Conservation (phyloP, 2,888 invertebrate species). For the Saturnia pavonia region DNA sequence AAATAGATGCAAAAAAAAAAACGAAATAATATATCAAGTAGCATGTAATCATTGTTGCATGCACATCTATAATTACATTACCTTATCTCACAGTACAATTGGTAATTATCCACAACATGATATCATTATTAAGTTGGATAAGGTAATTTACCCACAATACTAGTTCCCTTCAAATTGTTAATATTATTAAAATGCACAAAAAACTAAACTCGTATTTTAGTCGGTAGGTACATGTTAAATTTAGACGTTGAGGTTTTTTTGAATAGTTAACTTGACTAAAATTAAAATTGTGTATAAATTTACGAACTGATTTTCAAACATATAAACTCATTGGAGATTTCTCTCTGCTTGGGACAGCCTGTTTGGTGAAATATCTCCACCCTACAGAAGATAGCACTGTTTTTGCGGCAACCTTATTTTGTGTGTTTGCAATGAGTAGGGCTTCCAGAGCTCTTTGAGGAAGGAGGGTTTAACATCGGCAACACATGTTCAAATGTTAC, state of each 20-base stretch:
- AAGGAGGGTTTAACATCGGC: no score
- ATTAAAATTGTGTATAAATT: no score
- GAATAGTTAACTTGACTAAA: neutral
- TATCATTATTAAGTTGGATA: constrained; percentile 38
- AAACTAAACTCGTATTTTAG: constrained; percentile 9
- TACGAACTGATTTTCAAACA: no score
- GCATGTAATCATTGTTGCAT: constrained; percentile 28
- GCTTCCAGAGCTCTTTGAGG: no score
- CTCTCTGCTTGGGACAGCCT: no score
- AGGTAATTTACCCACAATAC: constrained; percentile 38
- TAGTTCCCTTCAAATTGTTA: neutral
- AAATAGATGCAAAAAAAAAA: constrained; percentile 16
- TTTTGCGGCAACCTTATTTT: no score
- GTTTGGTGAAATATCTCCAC: no score
- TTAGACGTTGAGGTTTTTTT: neutral
- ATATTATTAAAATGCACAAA: constrained; percentile 3
- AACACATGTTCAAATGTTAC: no score
- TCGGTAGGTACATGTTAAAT: neutral
- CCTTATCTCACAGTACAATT: constrained; percentile 23
- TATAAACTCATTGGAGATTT: no score
- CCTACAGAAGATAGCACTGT: no score
- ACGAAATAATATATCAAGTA: constrained; percentile 25
- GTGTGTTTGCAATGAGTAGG: no score
- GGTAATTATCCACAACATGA: constrained; percentile 31
- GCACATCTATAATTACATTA: constrained; percentile 25